Conservation (phyloP, 2,113 vertebrate genomes). For the Rynchops niger region DNA sequence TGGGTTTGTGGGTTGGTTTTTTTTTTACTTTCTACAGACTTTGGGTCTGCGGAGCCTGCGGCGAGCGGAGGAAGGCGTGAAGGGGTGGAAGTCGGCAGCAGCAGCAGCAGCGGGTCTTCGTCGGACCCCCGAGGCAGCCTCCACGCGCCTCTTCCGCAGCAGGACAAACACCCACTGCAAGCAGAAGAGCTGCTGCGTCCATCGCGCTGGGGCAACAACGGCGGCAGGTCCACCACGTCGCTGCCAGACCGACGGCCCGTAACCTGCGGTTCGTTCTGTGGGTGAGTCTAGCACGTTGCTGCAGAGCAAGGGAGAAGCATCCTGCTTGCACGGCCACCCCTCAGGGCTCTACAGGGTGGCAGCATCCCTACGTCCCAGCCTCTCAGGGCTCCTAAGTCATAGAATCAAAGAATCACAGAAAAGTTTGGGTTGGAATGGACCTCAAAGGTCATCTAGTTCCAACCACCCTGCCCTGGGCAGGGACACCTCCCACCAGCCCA, state of each 20-base stretch:
- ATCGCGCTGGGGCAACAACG: fast-evolving
- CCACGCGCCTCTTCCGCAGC: not conserved
- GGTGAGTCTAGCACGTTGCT: not conserved
- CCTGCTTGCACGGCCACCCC: not conserved
- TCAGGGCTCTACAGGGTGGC: not conserved
- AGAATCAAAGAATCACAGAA: too few species aligned
- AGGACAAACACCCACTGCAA: not conserved
- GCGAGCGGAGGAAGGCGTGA: not conserved
- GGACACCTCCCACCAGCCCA: too few species aligned
- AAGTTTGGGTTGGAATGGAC: too few species aligned
- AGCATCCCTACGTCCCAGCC: not conserved
- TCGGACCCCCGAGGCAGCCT: not conserved
- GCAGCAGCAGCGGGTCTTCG: not conserved
- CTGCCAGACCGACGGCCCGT: not conserved
- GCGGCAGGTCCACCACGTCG: fast-evolving
- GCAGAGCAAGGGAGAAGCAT: not conserved
- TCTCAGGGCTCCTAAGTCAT: not conserved
- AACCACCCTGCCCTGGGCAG: too few species aligned
- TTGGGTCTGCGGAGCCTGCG: fast-evolving
- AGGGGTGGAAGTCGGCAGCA: not conserved
- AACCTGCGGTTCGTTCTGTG: not conserved
- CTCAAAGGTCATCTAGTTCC: too few species aligned
- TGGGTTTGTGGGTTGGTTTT: not conserved
- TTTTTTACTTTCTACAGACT: not conserved
- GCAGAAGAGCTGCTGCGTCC: not conserved